Evolutionary conservation across 2,888 invertebrate species (phyloP), one percentile per base, ranked within the genome.

Genomic region (Chrysolina oricalcia): DNA sequence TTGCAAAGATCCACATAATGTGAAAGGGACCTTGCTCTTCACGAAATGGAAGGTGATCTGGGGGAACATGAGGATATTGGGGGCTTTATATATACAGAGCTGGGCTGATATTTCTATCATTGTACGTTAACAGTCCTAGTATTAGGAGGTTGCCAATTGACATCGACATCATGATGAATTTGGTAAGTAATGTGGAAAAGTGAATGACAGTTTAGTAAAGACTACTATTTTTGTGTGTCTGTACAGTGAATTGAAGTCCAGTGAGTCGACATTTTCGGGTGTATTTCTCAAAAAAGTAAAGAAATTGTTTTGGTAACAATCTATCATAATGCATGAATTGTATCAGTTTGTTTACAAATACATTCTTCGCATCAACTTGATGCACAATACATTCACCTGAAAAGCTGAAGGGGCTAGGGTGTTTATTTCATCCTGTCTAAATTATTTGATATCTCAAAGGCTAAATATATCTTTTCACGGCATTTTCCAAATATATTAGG

Each of bases 11-110:
- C 74, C 74, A 77, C 74, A 50, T 73, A 75, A 75, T 79, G 87
- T 87, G 87, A 88, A 88, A 87, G 88, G 87, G 85, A 88, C 88
- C 87, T 88, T 88, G 87, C 85, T 85, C 84, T 84, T 85, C 86
- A 80, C 53, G 68, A 69, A 56, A 56, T 43, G 63, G 74, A 69
- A 74, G 74, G 70, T 59, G 56, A 59, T 10, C 50, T 17, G 67
- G 65, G 65, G 67, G 73, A 67, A 63, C 66, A 35, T 56, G 40
- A 41, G 46, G 68, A 69, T 80, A 81, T 80, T 82, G 85, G 87
- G 86, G 86, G 83, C 83, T 81, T 83, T 87, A 87, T 87, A 87
- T 84, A 87, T 84, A 82, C 83, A 78, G 79, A 81, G 82, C 82
- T 83, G 82, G 84, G 85, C 80, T 78, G 77, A 48, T 69, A 75